Evolutionary conservation across 2,888 invertebrate genomes (phyloP).

Genomic region (Chalcosyrphus nemorum): DNA sequence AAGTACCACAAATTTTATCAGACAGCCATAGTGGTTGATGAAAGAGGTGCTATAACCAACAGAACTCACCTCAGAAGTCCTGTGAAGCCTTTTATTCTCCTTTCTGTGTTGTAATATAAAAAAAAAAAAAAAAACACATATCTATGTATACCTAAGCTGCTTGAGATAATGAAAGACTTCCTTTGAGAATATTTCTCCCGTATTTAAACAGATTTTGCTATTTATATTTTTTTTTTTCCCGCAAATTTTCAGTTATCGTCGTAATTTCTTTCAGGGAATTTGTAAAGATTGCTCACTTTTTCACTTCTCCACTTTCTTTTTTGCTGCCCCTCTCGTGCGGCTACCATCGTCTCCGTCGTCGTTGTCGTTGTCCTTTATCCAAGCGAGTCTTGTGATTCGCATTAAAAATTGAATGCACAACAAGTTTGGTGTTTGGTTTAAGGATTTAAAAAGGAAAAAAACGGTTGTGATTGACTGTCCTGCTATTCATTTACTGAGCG

Average conservation of each 20-base stretch:
- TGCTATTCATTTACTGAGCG: conserved; percentile 57
- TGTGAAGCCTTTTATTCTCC: conserved; percentile 17
- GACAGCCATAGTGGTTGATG: not conserved
- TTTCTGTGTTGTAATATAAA: not conserved
- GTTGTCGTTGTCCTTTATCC: not conserved
- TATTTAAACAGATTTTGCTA: conserved; percentile 7
- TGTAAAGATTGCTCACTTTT: conserved; percentile 62
- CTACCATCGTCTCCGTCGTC: no score
- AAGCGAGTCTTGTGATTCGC: conserved; percentile 16
- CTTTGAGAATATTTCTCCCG: conserved; percentile 37
- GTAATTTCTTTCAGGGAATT: conserved; percentile 33
- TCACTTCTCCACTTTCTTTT: not conserved
- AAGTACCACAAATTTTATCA: conserved; percentile 19
- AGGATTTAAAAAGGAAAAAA: conserved; percentile 32
- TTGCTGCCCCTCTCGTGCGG: no score
- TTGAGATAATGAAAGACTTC: conserved; percentile 39
- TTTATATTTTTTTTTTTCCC: not conserved
- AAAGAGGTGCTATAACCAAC: conserved; percentile 18
- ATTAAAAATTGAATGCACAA: conserved; percentile 17
- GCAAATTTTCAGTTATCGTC: not conserved
- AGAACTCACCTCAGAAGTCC: conserved; percentile 20
- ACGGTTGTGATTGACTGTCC: conserved; percentile 57
- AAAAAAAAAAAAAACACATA: no score
- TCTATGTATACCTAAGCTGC: conserved; percentile 35
- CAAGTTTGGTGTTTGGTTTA: conserved; percentile 50